Evolutionary conservation across 2,888 invertebrate species (phyloP).

Genomic region (Seira sanloemensis): DNA sequence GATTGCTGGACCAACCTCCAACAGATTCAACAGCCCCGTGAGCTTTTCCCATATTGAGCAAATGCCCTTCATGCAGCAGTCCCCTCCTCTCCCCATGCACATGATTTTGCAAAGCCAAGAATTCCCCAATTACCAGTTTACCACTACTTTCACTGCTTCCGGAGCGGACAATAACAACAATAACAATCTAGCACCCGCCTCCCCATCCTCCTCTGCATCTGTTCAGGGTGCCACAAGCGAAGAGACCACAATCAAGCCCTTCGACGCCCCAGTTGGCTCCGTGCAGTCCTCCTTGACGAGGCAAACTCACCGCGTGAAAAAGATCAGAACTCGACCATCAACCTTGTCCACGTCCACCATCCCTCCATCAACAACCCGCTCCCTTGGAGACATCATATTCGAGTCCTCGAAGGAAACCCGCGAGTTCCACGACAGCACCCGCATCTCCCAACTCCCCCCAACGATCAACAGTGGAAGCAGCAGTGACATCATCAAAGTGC

Average conservation of each 20-base stretch:
- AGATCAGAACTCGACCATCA: conserved; percentile 36
- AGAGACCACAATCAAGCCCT: not conserved
- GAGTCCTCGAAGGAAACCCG: conserved; percentile 59
- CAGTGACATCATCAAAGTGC: conserved; percentile 18
- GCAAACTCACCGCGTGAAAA: conserved; percentile 46
- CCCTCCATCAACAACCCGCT: conserved; percentile 10
- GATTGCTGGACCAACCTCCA: conserved; percentile 47
- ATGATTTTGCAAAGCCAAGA: conserved; percentile 61
- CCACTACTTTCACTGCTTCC: conserved; percentile 38
- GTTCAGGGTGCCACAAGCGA: not conserved
- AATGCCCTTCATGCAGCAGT: conserved; percentile 48
- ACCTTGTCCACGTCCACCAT: conserved; percentile 29
- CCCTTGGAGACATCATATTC: conserved; percentile 50
- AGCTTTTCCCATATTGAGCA: conserved; percentile 60
- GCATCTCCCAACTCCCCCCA: not conserved
- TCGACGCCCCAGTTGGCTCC: not conserved
- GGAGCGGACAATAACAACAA: not conserved
- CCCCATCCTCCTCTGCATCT: not conserved
- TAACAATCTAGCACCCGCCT: not conserved
- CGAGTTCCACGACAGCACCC: conserved; percentile 57
- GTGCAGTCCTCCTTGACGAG: conserved; percentile 26
- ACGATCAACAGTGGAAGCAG: not conserved
- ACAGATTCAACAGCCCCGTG: conserved; percentile 44
- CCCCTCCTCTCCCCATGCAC: conserved; percentile 39
- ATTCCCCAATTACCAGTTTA: conserved; percentile 59